These are phyloP conservation scores for Gnatocerus cornutus DNA, from an alignment of 2,888 invertebrate genomes.

Conservation along the genomic window DNA sequence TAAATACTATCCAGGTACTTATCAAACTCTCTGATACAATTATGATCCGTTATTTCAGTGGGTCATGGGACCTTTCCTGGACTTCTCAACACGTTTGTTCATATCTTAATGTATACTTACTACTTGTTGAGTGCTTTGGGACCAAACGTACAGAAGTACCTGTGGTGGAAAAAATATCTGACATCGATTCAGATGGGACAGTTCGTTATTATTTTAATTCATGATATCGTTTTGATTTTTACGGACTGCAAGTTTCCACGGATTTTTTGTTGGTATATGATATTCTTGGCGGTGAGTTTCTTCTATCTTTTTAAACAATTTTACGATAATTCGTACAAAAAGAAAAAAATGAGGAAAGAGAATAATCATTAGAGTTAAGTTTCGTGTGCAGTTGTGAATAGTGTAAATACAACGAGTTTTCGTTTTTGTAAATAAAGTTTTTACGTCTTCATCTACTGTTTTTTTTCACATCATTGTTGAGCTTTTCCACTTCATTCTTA, in stretches of 20 bases:
- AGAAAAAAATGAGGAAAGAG: neutral
- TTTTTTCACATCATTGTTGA: too few species aligned
- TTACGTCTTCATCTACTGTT: too few species aligned
- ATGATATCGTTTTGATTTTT: constrained; percentile 88
- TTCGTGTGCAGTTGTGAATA: too few species aligned
- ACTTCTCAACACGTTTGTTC: constrained; percentile 83
- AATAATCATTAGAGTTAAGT: too few species aligned
- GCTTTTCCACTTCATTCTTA: too few species aligned
- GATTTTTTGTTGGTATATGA: constrained; percentile 72
- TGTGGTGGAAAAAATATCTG: constrained; percentile 91
- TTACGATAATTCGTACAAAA: constrained; percentile 85
- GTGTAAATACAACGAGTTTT: too few species aligned
- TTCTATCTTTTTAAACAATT: constrained; percentile 94
- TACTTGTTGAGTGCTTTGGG: constrained; percentile 86
- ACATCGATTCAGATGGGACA: constrained; percentile 88
- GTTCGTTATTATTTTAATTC: constrained; percentile 90
- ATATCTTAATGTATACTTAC: constrained; percentile 88
- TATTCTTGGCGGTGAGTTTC: constrained; percentile 90
- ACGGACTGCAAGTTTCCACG: constrained; percentile 90
- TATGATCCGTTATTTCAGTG: constrained; percentile 65
- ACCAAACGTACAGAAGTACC: constrained; percentile 82
- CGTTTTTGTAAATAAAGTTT: too few species aligned
- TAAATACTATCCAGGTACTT: constrained; percentile 79
- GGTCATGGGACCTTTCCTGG: constrained; percentile 83
- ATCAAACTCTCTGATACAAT: neutral